Base-by-base conservation (phyloP, 2,888 invertebrate genomes). In the Eudasyphora cyanicolor region DNA sequence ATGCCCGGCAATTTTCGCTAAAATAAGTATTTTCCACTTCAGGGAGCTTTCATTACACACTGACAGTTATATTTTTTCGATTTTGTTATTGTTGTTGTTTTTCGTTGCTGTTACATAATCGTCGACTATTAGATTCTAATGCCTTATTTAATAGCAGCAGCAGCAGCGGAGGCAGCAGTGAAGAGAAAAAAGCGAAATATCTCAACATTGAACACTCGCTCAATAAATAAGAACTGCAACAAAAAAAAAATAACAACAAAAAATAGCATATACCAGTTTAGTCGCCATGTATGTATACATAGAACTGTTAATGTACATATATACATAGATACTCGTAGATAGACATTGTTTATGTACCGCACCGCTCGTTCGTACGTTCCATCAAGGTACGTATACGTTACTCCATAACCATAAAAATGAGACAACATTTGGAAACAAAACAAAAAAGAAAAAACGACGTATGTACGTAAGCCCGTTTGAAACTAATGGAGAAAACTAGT, bases 401-500 rank as follows among this genome's bases (percentile, higher is more conserved):
- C 38, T 12, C n/a, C 6, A 38, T 14, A 60, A 17, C 17, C 32
- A 62, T 32, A 62, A 29, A 64, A 62, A 64, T 38, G 14, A 27
- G 42, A 14, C 62, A 35, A 27, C 19, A 17, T 64, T 19, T 49
- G 49, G 8, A 49, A 17, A 12, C 17, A 49, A 49, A 49, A 17
- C 49, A 49, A 45, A 49, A 49, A 17, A 49, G 3, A 6, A 45
- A 45, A 45, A 45, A 3, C 10, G 45, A 45, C 45, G 8, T 17
- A 17, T 17, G 17, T 49, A 49, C 17, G 49, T 17, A 17, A 49
- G 19, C 49, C 49, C 49, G 49, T 19, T 49, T 19, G 3, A 49
- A 49, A 49, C 17, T 62, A 35, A 32, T 32, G 32, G 62, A 57
- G 60, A 62, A 62, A 62, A 62, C 62, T 35, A 62, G 62, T 62